Evolutionary conservation across 2,797 vertebrate species (phyloP), one percentile per base, ranked within the genome.

Genomic region (Sebastes steindachneri): DNA sequence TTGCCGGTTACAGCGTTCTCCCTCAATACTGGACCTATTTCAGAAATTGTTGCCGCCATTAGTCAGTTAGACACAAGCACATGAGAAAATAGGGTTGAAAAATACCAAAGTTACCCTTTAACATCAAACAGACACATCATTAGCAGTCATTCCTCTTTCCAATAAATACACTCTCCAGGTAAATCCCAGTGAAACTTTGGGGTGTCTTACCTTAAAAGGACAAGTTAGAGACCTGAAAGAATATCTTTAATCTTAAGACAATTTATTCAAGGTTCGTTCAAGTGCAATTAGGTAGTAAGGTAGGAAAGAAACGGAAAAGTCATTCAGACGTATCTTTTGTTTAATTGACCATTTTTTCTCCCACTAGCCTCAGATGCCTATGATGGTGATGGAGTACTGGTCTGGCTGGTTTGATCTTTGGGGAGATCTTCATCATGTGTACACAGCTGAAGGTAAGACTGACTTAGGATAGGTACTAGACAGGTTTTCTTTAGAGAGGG

Each of bases 311-410:
- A 66, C 25, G 14, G 21, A 45, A 64, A 70, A 58, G 28, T 74
- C 68, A 60, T 54, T 4, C 10, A 29, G 33, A 63, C 3, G 1
- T n/a, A 33, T 73, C 8, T 67, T 54, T 37, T 15, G 31, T 14
- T 71, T 8, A 8, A 25, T 10, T 41, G 4, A 54, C 12, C 1
- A 7, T 57, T 70, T 26, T 37, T 41, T 77, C 41, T 29, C 62
- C 3, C 17, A 4, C 6, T n/a, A 99, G 98, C 95, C 94, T 35
- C 85, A 95, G 77, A 97, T 94, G 89, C 98, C 98, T 0, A 97
- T 96, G 90, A 95, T 99, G 97, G 98, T 99, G 92, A 99, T 98
- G 97, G 98, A 99, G 90, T 99, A 96, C 77, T 99, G 98, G 98
- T 96, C 97, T 0, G 98, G 98, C 2, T 99, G 98, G 98, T 99